Base-by-base conservation (phyloP, 2,113 vertebrate genomes). In the Anguilla japonica region DNA sequence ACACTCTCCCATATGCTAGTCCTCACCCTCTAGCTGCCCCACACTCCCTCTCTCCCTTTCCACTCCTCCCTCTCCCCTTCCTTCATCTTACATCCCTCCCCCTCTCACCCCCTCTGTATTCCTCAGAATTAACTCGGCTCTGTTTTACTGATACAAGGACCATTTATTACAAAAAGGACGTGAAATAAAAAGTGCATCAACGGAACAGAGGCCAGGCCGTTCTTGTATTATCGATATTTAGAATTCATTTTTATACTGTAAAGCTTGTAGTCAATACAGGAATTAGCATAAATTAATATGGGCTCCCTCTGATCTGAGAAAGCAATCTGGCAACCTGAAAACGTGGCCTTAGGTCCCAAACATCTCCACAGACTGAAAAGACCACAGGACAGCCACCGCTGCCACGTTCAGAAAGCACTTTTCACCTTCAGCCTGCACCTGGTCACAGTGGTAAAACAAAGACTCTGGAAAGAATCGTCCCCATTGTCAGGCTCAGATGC, bases 21-120 rank as follows among this genome's bases (percentile, higher is more conserved):
- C 43, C 43, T 46, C 95, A 94, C 95, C 87, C 92, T 90, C 84
- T 91, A 87, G 90, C 92, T 88, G 84, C 88, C 82, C 4, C 71
- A 41, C 85, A 88, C 88, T 86, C 40, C 84, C 86, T 87, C 60
- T 78, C 78, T 85, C 87, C 79, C 5, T 26, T 63, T 4, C 0
- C 7, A 8, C 78, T 26, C 0, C 29, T 39, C 88, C 82, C 81
- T 86, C 81, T 63, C 71, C 46, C 4, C 84, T 50, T 41, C 78
- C 79, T 43, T 39, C 75, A 79, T 93, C 94, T 93, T 95, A 95
- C 93, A 93, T 93, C 94, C 89, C 93, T 89, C 92, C 94, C 88
- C 83, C 89, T 82, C 79, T 83, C 63, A 43, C 11, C 40, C 86
- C 82, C 87, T 9, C 81, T 60, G 41, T 81, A 14, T 14, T 53